Evolutionary conservation across 1,140 invertebrate species (phyloP).

Genomic region (Drosophila athabasca): DNA sequence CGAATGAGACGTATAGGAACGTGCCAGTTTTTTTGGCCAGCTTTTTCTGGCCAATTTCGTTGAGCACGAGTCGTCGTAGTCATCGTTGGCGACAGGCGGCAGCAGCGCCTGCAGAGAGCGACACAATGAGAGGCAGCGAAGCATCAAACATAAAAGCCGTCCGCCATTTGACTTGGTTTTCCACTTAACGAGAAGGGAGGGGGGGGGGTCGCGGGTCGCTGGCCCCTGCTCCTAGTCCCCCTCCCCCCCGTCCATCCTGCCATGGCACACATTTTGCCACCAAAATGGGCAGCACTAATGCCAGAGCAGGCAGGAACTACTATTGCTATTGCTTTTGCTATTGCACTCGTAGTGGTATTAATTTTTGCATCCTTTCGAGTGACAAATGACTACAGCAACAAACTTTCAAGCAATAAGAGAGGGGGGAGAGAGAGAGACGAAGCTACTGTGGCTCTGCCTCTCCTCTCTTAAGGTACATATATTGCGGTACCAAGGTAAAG

Average conservation of each 20-base stretch:
- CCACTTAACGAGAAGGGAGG: constrained; percentile 52
- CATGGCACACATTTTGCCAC: constrained; percentile 67
- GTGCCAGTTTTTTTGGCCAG: constrained; percentile 58
- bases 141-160: constrained; percentile 70
- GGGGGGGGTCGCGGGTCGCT: background rate
- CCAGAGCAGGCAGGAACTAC: constrained; percentile 4
- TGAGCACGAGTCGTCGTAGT: constrained; percentile 22
- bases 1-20: constrained; percentile 36
- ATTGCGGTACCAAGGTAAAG: too few relatives aligned
- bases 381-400: constrained; percentile 79
- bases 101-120: constrained; percentile 1
- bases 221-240: constrained; percentile 4
- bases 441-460: background rate
- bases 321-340: constrained; percentile 29
- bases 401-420: constrained; percentile 42
- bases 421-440: background rate
- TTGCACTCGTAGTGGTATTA: constrained; percentile 40
- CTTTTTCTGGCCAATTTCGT: constrained; percentile 56
- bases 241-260: constrained; percentile 20
- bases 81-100: background rate
- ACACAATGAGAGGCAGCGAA: constrained; percentile 55
- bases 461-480: too few relatives aligned
- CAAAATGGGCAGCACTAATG: too few relatives aligned
- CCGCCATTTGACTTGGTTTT: constrained; percentile 70
- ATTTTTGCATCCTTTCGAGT: constrained; percentile 52